phyloP scores from a whole-genome alignment of 2,113 vertebrate genomes.

The Rhineura floridana region DNA sequence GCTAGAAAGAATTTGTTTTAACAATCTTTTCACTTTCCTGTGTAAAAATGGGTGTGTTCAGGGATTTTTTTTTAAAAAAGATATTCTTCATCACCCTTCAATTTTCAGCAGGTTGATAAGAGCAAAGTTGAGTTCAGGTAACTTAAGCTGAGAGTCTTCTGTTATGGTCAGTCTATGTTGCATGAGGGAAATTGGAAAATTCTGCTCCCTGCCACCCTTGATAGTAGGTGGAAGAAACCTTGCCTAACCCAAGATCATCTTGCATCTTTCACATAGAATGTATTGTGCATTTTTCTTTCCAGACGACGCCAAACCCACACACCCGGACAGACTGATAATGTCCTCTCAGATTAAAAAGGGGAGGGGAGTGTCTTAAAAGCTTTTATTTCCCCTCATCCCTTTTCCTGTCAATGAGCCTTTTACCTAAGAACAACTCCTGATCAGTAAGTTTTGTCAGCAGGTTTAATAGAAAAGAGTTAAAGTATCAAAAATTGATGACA shows the following conservation, averaged over 20 bases:
- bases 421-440: constrained; percentile 45
- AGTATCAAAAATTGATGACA: constrained; percentile 30
- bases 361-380: constrained; percentile 36
- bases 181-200: constrained; percentile 30
- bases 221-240: constrained; percentile 16
- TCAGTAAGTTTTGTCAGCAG: constrained; percentile 37
- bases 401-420: constrained; percentile 61
- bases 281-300: constrained; percentile 72
- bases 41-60: not conserved
- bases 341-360: constrained; percentile 54
- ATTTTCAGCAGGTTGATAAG: constrained; percentile 38
- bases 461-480: constrained; percentile 42
- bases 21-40: not conserved
- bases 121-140: constrained; percentile 39
- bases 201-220: constrained; percentile 36
- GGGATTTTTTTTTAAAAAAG: constrained; percentile 21
- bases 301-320: constrained; percentile 68
- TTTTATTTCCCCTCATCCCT: constrained; percentile 38
- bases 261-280: constrained; percentile 56
- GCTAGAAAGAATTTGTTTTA: not conserved
- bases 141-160: constrained; percentile 20
- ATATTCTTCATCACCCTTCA: constrained; percentile 45
- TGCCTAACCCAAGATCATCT: constrained; percentile 33
- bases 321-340: constrained; percentile 65
- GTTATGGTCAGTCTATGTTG: constrained; percentile 25